These are phyloP conservation scores for Catonia carolina DNA, from an alignment of 2,888 invertebrate species.

Conservation along the genomic window DNA sequence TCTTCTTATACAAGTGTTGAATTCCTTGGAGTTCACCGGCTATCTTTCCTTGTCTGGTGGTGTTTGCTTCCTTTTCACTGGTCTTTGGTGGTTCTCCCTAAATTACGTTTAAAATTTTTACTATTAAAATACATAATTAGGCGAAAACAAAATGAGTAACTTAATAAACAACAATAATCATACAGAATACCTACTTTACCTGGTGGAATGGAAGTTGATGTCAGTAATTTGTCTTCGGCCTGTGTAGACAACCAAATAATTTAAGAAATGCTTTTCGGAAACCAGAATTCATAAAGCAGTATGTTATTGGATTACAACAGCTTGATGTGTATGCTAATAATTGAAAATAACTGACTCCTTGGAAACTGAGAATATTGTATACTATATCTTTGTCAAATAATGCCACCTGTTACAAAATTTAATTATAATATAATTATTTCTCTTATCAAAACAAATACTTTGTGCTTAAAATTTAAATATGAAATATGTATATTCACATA, in stretches of 20 bases:
- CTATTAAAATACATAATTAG: too few species aligned
- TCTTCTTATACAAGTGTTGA: too few species aligned
- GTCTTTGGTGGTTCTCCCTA: too few species aligned
- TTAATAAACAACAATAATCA: too few species aligned
- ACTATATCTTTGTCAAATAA: constrained; percentile 47
- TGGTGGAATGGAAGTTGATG: constrained; percentile 9
- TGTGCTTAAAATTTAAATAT: background rate
- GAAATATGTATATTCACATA: background rate
- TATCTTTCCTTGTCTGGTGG: too few species aligned
- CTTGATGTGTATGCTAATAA: constrained; percentile 54
- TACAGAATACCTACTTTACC: too few species aligned
- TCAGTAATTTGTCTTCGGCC: constrained; percentile 11
- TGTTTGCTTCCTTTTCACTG: too few species aligned
- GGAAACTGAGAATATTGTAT: constrained; percentile 46
- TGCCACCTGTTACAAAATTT: constrained; percentile 39
- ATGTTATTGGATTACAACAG: constrained; percentile 62
- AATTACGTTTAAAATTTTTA: too few species aligned
- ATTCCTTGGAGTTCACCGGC: too few species aligned
- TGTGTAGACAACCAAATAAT: constrained; percentile 48
- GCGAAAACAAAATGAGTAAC: too few species aligned
- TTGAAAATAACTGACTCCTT: constrained; percentile 50
- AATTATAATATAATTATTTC: background rate
- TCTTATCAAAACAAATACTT: background rate
- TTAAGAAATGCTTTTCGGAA: constrained; percentile 57
- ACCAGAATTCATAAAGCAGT: constrained; percentile 61